phyloP scores from a whole-genome alignment of 35 echinoderm and acorn worm genomes.

The Antedon bifida region DNA sequence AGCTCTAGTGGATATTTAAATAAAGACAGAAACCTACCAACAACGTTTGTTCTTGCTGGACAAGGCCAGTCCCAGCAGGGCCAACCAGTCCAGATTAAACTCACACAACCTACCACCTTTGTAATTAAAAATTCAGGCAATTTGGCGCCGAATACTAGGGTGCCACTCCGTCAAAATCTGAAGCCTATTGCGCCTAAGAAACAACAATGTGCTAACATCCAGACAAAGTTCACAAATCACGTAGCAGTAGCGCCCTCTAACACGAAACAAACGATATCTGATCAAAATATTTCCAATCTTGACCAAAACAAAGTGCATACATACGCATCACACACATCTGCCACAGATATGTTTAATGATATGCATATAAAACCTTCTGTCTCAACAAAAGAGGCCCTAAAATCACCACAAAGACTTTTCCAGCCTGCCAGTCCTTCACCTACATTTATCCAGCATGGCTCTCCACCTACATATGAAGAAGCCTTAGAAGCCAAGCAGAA shows the following conservation, averaged over 20 bases:
- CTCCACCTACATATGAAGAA: slow-evolving; percentile 39
- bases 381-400: neutral
- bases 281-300: neutral
- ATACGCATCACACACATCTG: neutral
- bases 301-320: neutral
- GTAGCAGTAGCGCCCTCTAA: neutral
- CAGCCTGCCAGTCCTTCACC: slow-evolving; percentile 30
- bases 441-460: slow-evolving; percentile 7
- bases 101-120: neutral
- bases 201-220: neutral
- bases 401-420: neutral
- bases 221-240: neutral
- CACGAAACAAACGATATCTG: neutral
- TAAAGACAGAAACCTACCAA: neutral
- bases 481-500: slow-evolving; percentile 14
- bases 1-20: neutral
- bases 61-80: neutral
- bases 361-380: neutral
- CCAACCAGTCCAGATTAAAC: neutral
- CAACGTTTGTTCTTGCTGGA: neutral
- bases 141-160: neutral
- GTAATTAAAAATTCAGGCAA: neutral
- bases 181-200: neutral
- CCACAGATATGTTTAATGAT: neutral
- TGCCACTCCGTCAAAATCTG: neutral